Evolutionary conservation across 2,797 vertebrate genomes (phyloP).

Genomic region (Enteromius anoplus): DNA sequence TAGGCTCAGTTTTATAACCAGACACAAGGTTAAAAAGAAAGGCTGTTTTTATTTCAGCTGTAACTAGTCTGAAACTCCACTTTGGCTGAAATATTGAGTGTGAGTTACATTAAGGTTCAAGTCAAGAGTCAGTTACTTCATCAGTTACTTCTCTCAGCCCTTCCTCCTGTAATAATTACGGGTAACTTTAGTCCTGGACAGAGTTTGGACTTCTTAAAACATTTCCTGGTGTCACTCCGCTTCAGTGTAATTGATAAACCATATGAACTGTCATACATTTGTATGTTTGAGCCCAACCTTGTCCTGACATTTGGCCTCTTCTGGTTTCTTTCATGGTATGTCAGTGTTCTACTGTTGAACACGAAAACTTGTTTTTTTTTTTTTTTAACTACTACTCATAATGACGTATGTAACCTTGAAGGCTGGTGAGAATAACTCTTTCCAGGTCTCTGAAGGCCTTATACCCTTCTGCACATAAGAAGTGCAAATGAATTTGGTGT

Average conservation of each 20-base stretch:
- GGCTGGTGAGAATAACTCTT: conserved; percentile 33
- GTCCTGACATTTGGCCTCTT: conserved; percentile 27
- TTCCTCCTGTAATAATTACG: conserved; percentile 35
- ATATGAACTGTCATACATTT: conserved; percentile 79
- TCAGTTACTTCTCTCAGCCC: conserved; percentile 43
- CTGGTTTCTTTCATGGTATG: conserved; percentile 43
- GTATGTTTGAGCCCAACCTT: conserved; percentile 16
- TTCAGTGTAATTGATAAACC: conserved; percentile 78
- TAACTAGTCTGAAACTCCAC: conserved; percentile 62
- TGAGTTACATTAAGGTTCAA: conserved; percentile 63
- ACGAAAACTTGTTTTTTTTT: conserved; percentile 22
- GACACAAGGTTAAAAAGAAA: conserved; percentile 65
- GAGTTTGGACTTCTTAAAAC: conserved; percentile 37
- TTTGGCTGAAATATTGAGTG: conserved; percentile 68
- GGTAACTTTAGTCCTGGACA: conserved; percentile 44
- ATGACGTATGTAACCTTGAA: conserved; percentile 33
- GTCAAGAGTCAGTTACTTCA: conserved; percentile 48
- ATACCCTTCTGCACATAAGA: conserved; percentile 23
- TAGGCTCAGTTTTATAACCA: conserved; percentile 71
- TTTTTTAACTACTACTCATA: conserved; percentile 41
- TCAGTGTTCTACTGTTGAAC: conserved; percentile 37
- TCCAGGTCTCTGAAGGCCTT: conserved; percentile 6
- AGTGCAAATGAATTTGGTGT: conserved; percentile 40
- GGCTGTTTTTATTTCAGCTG: conserved; percentile 67
- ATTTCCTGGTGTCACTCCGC: conserved; percentile 57